Conservation (phyloP, 2,797 vertebrate species). For the Clarias platycephalus region DNA sequence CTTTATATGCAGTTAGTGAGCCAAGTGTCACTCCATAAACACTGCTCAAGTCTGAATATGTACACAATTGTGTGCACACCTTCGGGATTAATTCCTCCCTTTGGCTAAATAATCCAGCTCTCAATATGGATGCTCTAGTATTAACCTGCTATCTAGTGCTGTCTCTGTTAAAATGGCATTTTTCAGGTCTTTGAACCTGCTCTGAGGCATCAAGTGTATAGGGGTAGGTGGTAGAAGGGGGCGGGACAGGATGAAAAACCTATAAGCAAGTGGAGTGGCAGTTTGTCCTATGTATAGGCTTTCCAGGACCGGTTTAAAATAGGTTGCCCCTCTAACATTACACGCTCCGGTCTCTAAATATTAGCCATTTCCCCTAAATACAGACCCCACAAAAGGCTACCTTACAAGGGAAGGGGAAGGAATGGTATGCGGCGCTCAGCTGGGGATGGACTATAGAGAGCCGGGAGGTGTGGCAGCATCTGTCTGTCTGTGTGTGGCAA, state of each 20-base stretch:
- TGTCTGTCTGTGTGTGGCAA: conserved; percentile 42
- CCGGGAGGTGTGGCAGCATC: conserved; percentile 44
- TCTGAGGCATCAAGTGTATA: neutral
- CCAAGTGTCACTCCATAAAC: neutral
- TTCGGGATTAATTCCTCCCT: neutral
- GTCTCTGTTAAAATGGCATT: neutral
- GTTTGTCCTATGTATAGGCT: conserved; percentile 79
- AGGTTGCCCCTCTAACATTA: conserved; percentile 79
- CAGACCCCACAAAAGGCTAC: conserved; percentile 77
- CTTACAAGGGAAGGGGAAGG: conserved; percentile 77
- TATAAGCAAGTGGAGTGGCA: conserved; percentile 71
- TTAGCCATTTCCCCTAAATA: conserved; percentile 84
- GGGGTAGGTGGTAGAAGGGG: conserved; percentile 40
- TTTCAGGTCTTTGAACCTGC: neutral
- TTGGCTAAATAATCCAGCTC: neutral
- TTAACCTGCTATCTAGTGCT: neutral
- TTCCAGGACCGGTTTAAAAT: conserved; percentile 75
- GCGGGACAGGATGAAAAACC: conserved; percentile 63
- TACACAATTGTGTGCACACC: neutral
- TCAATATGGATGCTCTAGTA: neutral
- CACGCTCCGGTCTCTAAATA: conserved; percentile 83
- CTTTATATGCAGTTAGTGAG: too few relatives aligned
- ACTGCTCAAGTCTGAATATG: neutral
- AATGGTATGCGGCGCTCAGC: conserved; percentile 65
- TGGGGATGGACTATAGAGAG: conserved; percentile 29